phyloP scores from a whole-genome alignment of 2,113 vertebrate species.

The Cavia aperea region DNA sequence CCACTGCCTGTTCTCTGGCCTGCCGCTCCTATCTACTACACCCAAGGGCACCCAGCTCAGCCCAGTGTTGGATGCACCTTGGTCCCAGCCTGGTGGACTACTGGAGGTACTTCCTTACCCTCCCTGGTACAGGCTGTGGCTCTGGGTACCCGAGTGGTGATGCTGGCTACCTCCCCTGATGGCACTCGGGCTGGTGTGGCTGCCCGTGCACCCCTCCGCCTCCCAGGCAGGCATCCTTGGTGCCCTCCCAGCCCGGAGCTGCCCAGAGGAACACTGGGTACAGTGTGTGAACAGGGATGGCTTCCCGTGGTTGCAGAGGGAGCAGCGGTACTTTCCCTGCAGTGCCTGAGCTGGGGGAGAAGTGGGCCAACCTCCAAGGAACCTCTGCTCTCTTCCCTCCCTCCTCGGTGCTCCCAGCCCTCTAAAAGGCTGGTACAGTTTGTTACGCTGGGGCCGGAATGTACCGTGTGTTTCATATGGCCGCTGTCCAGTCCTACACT shows the following conservation, averaged over 20 bases:
- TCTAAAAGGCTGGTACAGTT: constrained; percentile 78
- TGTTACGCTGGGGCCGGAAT: constrained; percentile 79
- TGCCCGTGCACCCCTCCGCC: not conserved
- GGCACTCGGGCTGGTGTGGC: constrained; percentile 34
- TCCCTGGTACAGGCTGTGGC: not conserved
- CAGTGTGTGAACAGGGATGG: constrained; percentile 48
- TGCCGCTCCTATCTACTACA: constrained; percentile 54
- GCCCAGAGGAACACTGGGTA: constrained; percentile 49
- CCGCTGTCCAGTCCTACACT: constrained; percentile 74
- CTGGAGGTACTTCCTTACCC: constrained; percentile 35
- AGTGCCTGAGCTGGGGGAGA: constrained; percentile 49
- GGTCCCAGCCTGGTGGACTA: constrained; percentile 50
- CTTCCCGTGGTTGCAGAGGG: constrained; percentile 62
- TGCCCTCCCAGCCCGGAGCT: constrained; percentile 18
- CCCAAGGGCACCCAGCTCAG: constrained; percentile 56
- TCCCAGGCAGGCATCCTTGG: not conserved
- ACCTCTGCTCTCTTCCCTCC: constrained; percentile 48
- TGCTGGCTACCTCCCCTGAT: not conserved
- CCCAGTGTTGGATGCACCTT: constrained; percentile 49
- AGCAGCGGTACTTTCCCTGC: constrained; percentile 62
- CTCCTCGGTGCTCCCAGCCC: constrained; percentile 53
- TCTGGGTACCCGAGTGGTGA: not conserved
- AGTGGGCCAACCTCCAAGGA: constrained; percentile 57
- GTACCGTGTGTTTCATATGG: constrained; percentile 81
- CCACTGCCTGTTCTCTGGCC: constrained; percentile 61